Conservation (phyloP, 1,140 invertebrate genomes). For the Aplysia californica region DNA sequence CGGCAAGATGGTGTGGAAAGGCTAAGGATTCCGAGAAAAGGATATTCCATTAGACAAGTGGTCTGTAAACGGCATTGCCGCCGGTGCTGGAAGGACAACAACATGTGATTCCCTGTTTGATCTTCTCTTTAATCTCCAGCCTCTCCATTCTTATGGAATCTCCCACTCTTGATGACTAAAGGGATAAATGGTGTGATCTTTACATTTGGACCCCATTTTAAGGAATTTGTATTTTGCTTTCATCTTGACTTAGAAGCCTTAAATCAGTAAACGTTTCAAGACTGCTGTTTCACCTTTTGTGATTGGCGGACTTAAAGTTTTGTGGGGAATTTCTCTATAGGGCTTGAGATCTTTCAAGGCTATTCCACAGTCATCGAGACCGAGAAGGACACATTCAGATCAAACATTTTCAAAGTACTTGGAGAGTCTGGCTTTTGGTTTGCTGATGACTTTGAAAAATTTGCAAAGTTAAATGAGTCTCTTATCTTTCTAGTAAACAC, state of each 20-base stretch:
- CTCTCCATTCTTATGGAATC: background rate
- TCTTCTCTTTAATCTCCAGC: background rate
- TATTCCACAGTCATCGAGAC: too few species aligned
- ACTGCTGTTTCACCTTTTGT: too few species aligned
- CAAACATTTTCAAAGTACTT: too few species aligned
- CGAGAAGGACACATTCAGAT: too few species aligned
- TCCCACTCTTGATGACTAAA: background rate
- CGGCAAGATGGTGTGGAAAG: conserved; percentile 15
- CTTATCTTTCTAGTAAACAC: too few species aligned
- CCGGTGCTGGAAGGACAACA: background rate
- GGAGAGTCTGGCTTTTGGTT: too few species aligned
- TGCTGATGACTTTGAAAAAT: too few species aligned
- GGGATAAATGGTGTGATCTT: background rate
- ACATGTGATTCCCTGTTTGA: conserved; percentile 10
- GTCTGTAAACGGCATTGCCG: conserved; percentile 4
- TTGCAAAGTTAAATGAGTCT: too few species aligned
- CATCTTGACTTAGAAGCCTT: background rate
- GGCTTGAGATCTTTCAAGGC: too few species aligned
- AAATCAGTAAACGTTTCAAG: too few species aligned
- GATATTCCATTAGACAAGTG: conserved; percentile 27
- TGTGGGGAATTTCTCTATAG: too few species aligned
- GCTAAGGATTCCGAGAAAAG: conserved; percentile 13
- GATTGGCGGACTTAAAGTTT: too few species aligned
- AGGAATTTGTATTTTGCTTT: background rate
- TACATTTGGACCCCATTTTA: background rate